Base-by-base conservation (phyloP, 2,113 vertebrate genomes). In the Andinoacara biseriatus region DNA sequence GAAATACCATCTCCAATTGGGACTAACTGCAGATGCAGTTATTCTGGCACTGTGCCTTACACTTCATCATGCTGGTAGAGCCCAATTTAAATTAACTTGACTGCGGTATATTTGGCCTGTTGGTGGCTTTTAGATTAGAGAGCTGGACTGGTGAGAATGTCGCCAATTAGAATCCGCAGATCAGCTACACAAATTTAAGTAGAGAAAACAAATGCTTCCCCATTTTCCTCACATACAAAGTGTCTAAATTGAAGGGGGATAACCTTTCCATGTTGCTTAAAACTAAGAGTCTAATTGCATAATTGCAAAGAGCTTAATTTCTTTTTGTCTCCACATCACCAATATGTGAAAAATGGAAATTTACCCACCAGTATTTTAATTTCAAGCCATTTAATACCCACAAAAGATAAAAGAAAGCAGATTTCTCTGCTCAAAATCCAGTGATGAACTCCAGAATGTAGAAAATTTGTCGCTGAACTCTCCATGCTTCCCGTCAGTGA, bases 101-200 rank as follows among this genome's bases (percentile, higher is more conserved):
- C 81, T 54, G 52, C 69, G 24, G 24, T 87, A 5, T 60, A 46
- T 46, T 63, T 49, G 84, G 82, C 59, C 75, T 75, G 56, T 49
- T 58, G 33, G 72, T 79, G 78, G 78, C 31, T 77, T 67, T 90
- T 63, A 86, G 58, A 88, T 87, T 81, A 86, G 40, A 65, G 72
- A 81, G 63, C 74, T 76, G 57, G 81, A 65, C 69, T 79, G 49
- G 31, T 60, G 79, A 77, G 80, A 82, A 63, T 67, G 74, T 49
- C 14, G 33, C 57, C 81, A 80, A 61, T 87, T 77, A 62, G 29
- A 80, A 58, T 65, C 58, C 1, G 14, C 60, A 78, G 56, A 82
- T 62, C 61, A 82, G 26, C 58, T 62, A 58, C 38, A 87, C 38
- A 81, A 60, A 80, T 62, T 43, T 58, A 22, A 52, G 20, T 5